Base-by-base conservation (phyloP, 2,797 vertebrate species). In the Trachurus trachurus region DNA sequence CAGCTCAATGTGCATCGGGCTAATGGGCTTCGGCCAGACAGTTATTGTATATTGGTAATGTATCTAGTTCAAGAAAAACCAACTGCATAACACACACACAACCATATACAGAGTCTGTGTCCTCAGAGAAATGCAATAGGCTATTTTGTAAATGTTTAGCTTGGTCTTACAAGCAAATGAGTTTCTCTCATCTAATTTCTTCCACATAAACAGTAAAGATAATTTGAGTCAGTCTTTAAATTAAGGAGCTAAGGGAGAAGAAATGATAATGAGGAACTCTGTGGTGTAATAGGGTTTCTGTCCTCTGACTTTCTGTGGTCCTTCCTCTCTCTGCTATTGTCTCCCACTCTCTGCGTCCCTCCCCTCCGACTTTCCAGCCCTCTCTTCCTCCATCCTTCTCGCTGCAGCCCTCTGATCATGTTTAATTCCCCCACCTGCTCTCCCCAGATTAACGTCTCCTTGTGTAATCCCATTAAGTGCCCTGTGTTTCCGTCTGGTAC, bases 351-450 rank as follows among this genome's bases (percentile, higher is more conserved):
- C 42, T 3, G 16, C 12, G 44, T 67, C 61, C 60, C 65, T 69
- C 60, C 71, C 40, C 42, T 39, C 73, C 50, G 22, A 81, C 75
- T 73, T 74, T 78, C n/a, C 11, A 69, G 37, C 22, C 64, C 22
- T n/a, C 22, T n/a, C 42, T 63, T 65, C 59, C 71, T 71, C 71
- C 77, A 62, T 81, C 80, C 61, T 61, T 64, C 79, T 84, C 69
- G 1, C 81, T 75, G 80, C 62, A 74, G 58, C 76, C 70, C 85
- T 86, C 79, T 88, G 87, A 93, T 89, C 87, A 74, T 84, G 89
- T 93, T 91, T 88, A 93, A 93, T 93, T 90, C 90, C 88, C 88
- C 88, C 88, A 93, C 93, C 91, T 93, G 91, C 83, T 92, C 89
- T 88, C 86, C 64, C 80, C 76, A 91, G 90, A 93, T 93, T 92